These are phyloP conservation scores for Microdon myrmicae DNA, from an alignment of 2,888 invertebrate genomes.

Conservation along the genomic window DNA sequence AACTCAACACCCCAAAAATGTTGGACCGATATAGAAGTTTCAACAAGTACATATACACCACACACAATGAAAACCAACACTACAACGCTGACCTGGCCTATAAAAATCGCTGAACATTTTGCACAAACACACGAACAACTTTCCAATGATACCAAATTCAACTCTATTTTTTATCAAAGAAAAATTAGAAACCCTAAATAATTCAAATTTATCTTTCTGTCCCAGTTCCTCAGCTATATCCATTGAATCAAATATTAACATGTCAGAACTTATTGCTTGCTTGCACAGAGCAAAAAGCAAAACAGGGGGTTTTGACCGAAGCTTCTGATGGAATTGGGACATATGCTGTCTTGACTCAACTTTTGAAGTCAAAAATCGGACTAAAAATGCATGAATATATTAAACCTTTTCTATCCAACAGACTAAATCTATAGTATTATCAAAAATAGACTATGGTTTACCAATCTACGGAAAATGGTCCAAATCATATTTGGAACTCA, in stretches of 20 bases:
- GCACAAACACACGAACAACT: background rate
- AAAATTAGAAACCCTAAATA: background rate
- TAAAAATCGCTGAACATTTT: constrained; percentile 4
- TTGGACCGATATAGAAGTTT: constrained; percentile 8
- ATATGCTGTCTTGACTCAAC: constrained; percentile 26
- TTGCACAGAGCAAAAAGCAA: background rate
- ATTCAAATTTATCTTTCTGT: background rate
- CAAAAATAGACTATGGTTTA: constrained; percentile 19
- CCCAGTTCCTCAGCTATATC: background rate
- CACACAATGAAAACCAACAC: background rate
- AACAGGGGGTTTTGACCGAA: background rate
- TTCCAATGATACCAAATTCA: background rate
- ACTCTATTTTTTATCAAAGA: background rate
- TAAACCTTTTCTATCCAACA: constrained; percentile 18
- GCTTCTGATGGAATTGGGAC: no score
- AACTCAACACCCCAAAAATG: constrained; percentile 2
- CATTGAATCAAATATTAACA: background rate
- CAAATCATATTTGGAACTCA: constrained; percentile 4
- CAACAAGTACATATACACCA: constrained; percentile 1
- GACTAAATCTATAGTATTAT: constrained; percentile 16
- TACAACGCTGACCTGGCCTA: background rate
- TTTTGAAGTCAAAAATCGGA: constrained; percentile 13
- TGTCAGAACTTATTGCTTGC: background rate
- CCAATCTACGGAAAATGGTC: constrained; percentile 16
- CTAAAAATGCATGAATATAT: constrained; percentile 6